Evolutionary conservation across 2,113 vertebrate species (phyloP).

Genomic region (Pteruthius melanotis): DNA sequence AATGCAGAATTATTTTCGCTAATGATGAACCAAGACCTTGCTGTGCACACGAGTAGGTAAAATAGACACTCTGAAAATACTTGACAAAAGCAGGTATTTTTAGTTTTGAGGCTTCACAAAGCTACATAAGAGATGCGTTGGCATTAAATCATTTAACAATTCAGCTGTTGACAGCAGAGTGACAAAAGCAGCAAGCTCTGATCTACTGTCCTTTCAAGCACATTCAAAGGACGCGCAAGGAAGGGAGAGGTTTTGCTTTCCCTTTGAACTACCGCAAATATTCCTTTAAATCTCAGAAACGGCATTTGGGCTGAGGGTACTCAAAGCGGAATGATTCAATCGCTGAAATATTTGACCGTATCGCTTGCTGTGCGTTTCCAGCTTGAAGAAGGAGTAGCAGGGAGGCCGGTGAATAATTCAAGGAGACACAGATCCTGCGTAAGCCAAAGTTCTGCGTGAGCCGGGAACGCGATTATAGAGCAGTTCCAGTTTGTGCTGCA

Average conservation of each 20-base stretch:
- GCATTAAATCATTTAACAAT: background rate
- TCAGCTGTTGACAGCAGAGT: background rate
- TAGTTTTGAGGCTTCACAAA: background rate
- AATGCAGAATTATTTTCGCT: background rate
- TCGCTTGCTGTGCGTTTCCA: background rate
- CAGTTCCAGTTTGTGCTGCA: background rate
- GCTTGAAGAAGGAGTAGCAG: background rate
- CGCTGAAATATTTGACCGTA: background rate
- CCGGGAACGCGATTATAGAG: background rate
- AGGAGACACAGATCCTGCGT: conserved; percentile 9
- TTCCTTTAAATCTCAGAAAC: background rate
- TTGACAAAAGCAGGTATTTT: background rate
- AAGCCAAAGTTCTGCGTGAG: background rate
- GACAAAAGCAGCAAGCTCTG: background rate
- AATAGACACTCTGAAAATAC: background rate
- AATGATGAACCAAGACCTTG: background rate
- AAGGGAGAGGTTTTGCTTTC: background rate
- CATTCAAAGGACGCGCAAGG: background rate
- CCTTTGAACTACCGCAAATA: background rate
- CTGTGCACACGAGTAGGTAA: background rate
- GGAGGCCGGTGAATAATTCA: background rate
- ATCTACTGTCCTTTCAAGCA: background rate
- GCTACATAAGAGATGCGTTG: background rate
- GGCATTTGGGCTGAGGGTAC: background rate
- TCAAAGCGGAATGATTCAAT: background rate